These are phyloP conservation scores for Cantharis lateralis DNA, from an alignment of 2,888 invertebrate genomes.

Conservation along the genomic window DNA sequence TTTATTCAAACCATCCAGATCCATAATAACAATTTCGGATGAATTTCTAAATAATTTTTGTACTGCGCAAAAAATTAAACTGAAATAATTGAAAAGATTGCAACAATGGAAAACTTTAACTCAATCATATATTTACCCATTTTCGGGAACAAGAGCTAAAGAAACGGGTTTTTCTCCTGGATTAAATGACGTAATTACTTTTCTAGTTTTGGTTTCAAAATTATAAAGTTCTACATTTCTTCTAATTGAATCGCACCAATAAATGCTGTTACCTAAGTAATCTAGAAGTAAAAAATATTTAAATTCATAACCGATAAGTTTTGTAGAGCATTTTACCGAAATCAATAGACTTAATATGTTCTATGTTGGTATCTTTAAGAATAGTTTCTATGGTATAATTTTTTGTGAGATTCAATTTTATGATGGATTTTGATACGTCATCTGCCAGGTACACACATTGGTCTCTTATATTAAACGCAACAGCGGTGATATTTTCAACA, in stretches of 20 bases:
- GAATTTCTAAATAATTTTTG: not conserved
- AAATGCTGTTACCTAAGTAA: constrained; percentile 72
- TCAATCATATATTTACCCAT: constrained; percentile 63
- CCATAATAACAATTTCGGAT: not conserved
- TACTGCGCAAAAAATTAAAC: not conserved
- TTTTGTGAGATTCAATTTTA: constrained; percentile 51
- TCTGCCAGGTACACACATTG: constrained; percentile 62
- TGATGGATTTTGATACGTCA: constrained; percentile 55
- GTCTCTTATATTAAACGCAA: constrained; percentile 67
- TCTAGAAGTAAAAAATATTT: constrained; percentile 59
- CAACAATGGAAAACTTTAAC: not conserved
- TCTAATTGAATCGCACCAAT: constrained; percentile 69
- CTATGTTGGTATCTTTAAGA: not conserved
- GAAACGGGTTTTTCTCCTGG: constrained; percentile 67
- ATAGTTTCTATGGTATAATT: constrained; percentile 25
- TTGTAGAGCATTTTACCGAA: constrained; percentile 56
- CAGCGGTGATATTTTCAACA: constrained; percentile 63
- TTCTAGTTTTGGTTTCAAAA: constrained; percentile 62
- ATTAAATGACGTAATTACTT: constrained; percentile 63
- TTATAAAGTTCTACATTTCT: constrained; percentile 69
- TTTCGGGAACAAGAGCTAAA: constrained; percentile 69
- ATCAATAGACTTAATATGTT: constrained; percentile 60
- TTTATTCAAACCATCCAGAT: not conserved
- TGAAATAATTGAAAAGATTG: not conserved
- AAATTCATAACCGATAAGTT: not conserved